These are phyloP conservation scores for Halcyon malimbica DNA, from an alignment of 2,113 vertebrate genomes.

Conservation along the genomic window DNA sequence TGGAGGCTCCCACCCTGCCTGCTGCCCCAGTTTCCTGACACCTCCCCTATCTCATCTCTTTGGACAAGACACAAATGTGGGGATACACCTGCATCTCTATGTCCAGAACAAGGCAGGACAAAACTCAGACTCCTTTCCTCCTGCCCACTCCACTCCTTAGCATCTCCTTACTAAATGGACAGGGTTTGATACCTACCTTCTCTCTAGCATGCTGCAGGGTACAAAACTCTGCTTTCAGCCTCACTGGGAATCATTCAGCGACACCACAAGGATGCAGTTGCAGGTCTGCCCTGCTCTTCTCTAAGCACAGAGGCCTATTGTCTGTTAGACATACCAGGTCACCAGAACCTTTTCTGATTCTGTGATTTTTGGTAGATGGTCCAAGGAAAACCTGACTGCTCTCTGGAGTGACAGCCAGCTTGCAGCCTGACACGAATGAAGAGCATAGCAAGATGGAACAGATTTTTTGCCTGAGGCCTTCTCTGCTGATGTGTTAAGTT, in stretches of 20 bases:
- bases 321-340: not conserved
- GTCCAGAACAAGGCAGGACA: not conserved
- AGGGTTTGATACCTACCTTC: not conserved
- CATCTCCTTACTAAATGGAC: not conserved
- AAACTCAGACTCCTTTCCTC: not conserved
- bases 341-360: not conserved
- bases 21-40: fast-evolving
- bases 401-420: conserved; percentile 19
- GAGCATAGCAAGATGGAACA: conserved; percentile 7
- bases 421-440: conserved; percentile 14
- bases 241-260: not conserved
- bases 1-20: not conserved
- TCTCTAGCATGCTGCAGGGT: not conserved
- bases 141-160: not conserved
- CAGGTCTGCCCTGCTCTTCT: not conserved
- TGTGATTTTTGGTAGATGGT: not conserved
- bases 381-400: not conserved
- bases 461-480: conserved; percentile 22
- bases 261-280: not conserved
- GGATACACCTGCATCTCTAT: not conserved
- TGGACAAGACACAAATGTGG: not conserved
- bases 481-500: conserved; percentile 37
- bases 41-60: not conserved
- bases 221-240: not conserved
- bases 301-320: fast-evolving